phyloP scores from a whole-genome alignment of 92 coral and sea anemone species.

The Desmophyllum pertusum region DNA sequence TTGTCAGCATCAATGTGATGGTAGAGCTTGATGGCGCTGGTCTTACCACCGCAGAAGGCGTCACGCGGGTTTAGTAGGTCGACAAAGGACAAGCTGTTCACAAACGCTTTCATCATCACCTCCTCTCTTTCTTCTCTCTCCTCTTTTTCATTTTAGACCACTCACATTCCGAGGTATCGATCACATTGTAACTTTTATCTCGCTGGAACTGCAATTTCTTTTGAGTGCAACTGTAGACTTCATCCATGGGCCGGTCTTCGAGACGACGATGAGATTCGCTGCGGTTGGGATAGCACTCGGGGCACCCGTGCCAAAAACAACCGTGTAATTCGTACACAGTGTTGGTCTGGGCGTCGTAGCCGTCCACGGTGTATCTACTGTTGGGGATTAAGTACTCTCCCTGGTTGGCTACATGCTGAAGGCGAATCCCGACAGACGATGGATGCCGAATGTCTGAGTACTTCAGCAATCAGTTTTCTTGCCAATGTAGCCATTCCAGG shows the following conservation, averaged over 20 bases:
- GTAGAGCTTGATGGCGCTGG: neutral
- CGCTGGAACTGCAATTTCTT: neutral
- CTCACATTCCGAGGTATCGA: neutral
- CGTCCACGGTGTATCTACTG: constrained; percentile 4
- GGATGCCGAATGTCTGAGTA: no score
- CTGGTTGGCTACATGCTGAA: constrained; percentile 10
- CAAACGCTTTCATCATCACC: neutral
- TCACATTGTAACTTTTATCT: neutral
- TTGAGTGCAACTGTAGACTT: neutral
- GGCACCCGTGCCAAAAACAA: constrained; percentile 48
- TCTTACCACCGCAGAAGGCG: neutral
- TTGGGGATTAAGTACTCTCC: constrained; percentile 3
- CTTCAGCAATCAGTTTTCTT: neutral
- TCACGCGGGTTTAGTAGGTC: neutral
- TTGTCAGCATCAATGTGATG: neutral
- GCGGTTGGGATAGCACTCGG: constrained; percentile 17
- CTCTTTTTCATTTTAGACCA: neutral
- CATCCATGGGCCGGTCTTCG: neutral
- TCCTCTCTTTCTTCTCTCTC: no score
- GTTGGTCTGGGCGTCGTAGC: constrained; percentile 10
- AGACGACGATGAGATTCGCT: neutral
- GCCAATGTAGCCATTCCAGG: constrained; percentile 23
- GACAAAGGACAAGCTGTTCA: neutral
- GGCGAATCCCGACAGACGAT: neutral
- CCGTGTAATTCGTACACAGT: constrained; percentile 47